phyloP scores from a whole-genome alignment of 1,140 invertebrate genomes.

The Tribolium castaneum region DNA sequence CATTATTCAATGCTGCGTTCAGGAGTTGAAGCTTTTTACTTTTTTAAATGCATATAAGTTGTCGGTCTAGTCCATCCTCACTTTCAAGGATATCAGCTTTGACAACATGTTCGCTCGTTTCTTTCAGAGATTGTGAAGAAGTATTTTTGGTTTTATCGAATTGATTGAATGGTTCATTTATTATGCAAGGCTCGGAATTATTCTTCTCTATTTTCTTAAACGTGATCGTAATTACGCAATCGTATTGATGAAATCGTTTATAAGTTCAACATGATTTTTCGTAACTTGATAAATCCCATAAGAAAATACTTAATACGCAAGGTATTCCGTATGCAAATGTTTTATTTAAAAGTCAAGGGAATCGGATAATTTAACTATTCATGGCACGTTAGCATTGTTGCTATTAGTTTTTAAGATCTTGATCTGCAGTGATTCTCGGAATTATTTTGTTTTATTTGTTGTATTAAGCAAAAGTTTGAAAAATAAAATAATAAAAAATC shows the following conservation, averaged over 20 bases:
- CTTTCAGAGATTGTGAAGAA: neutral
- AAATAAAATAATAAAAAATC: neutral
- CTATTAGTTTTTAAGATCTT: neutral
- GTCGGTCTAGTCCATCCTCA: neutral
- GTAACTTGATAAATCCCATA: neutral
- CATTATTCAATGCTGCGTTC: neutral
- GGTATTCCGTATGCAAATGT: neutral
- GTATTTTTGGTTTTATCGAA: neutral
- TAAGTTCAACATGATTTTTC: neutral
- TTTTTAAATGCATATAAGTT: neutral
- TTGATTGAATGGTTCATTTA: neutral
- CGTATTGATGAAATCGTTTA: neutral
- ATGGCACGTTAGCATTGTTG: neutral
- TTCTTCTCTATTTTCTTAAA: neutral
- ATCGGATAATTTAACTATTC: constrained; percentile 12
- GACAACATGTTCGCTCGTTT: neutral
- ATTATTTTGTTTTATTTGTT: neutral
- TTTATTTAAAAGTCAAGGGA: constrained; percentile 29
- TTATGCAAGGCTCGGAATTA: neutral
- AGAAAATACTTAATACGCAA: neutral
- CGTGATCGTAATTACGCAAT: constrained; percentile 1
- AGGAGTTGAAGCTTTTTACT: neutral
- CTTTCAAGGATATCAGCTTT: constrained; percentile 12
- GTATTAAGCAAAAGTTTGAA: neutral
- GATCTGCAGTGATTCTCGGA: neutral